These are phyloP conservation scores for Tetrax tetrax DNA, from an alignment of 2,113 vertebrate species.

Conservation along the genomic window DNA sequence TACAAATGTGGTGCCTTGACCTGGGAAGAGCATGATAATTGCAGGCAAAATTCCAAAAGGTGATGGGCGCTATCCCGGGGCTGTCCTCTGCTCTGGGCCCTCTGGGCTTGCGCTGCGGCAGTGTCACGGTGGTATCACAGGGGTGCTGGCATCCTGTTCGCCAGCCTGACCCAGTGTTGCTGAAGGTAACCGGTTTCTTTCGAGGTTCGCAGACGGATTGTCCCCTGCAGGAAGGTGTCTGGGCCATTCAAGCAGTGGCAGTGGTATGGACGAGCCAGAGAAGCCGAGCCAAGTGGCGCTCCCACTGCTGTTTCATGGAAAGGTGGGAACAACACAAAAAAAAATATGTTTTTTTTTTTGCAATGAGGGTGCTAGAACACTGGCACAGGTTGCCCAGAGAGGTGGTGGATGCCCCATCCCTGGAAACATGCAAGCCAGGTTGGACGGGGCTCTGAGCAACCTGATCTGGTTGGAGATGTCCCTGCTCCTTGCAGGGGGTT, in stretches of 20 bases:
- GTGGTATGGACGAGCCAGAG: accelerated
- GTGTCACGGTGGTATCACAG: accelerated
- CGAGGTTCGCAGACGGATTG: neutral
- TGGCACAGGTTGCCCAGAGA: too few relatives aligned
- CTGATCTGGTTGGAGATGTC: too few relatives aligned
- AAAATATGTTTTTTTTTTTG: too few relatives aligned
- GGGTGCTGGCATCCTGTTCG: neutral
- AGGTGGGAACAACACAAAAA: too few relatives aligned
- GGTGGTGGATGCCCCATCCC: too few relatives aligned
- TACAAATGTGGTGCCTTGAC: neutral
- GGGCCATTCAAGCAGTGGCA: neutral
- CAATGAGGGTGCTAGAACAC: too few relatives aligned
- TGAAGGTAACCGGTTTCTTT: neutral
- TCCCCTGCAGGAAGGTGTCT: neutral
- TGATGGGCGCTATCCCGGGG: accelerated
- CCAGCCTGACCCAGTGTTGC: accelerated
- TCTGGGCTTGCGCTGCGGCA: accelerated
- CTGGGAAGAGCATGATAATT: accelerated
- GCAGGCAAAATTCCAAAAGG: neutral
- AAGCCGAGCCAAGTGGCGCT: accelerated
- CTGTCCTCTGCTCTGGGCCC: neutral
- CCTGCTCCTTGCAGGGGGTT: too few relatives aligned
- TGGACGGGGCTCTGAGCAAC: too few relatives aligned
- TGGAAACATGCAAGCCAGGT: too few relatives aligned
- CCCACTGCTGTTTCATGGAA: accelerated